Evolutionary conservation across 2,888 invertebrate genomes (phyloP), one percentile per base, ranked within the genome.

Genomic region (Syrphus vitripennis): DNA sequence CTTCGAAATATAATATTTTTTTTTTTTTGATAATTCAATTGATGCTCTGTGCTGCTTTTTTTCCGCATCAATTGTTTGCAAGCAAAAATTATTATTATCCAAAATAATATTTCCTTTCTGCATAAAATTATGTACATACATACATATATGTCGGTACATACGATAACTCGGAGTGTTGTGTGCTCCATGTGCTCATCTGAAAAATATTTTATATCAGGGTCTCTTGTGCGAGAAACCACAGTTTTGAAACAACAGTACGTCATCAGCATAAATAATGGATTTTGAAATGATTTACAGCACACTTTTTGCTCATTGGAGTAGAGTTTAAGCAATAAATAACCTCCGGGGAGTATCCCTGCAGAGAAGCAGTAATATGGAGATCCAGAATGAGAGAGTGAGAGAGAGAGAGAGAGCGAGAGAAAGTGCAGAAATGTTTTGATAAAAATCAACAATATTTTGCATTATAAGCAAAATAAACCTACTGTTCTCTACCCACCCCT

Each of bases 221-320:
- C 26, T 42, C 40, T 63, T 42, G n/a, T 24, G 63, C 26, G 61
- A 4, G 29, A 42, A 63, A 63, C 63, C 63, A 63, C 63, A 63
- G 26, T 63, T 63, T 63, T 63, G 63, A 63, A 63, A 63, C 63
- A 63, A 63, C 63, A 63, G 63, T 42, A 63, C 63, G 63, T 63
- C 63, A 63, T 63, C 63, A 63, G 63, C 63, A 63, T 63, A 63
- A 63, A 63, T 63, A 63, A 63, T 63, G 63, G 63, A 63, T 63
- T 63, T 63, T 63, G 26, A 26, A 63, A 63, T 63, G 63, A 63
- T 63, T 63, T 63, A 63, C 63, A 63, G 63, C 63, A 63, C 42
- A 63, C 42, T 42, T 63, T 42, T 63, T 63, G 63, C 26, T 63
- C 63, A 63, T 26, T 26, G 63, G 26, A 63, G 63, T 63, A 63